Conservation (phyloP, 2,113 vertebrate genomes). For the Pomatostomus ruficeps region DNA sequence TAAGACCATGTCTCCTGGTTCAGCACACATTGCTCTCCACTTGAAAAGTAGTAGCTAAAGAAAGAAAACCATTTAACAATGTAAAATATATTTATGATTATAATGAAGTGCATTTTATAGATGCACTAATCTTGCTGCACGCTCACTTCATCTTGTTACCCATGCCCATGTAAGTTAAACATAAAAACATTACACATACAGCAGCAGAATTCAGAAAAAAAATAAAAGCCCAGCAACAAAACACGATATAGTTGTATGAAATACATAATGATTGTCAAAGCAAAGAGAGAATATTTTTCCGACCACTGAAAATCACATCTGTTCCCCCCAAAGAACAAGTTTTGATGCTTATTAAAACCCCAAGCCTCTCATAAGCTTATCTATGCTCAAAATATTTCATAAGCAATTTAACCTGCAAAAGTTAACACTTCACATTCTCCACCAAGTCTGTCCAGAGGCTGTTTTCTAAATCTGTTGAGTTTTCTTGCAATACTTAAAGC, state of each 20-base stretch:
- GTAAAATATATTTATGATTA: neutral
- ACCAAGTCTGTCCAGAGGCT: neutral
- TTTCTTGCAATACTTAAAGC: neutral
- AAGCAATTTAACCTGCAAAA: neutral
- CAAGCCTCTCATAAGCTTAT: neutral
- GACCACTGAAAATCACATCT: neutral
- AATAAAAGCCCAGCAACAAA: neutral
- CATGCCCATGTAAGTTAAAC: neutral
- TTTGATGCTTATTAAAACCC: neutral
- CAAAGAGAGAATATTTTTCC: neutral
- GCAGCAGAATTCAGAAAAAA: neutral
- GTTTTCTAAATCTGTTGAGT: neutral
- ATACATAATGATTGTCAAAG: neutral
- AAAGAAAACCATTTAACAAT: neutral
- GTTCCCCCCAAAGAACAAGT: neutral
- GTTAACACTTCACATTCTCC: neutral
- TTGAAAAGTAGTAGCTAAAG: neutral
- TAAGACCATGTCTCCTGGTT: neutral
- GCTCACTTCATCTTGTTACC: neutral
- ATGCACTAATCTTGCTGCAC: neutral
- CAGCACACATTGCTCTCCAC: neutral
- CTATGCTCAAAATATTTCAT: neutral
- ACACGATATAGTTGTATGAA: neutral
- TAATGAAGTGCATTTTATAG: neutral
- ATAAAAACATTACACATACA: neutral